These are phyloP conservation scores for Schizaphis graminum DNA, from an alignment of 2,888 invertebrate genomes.

Conservation along the genomic window DNA sequence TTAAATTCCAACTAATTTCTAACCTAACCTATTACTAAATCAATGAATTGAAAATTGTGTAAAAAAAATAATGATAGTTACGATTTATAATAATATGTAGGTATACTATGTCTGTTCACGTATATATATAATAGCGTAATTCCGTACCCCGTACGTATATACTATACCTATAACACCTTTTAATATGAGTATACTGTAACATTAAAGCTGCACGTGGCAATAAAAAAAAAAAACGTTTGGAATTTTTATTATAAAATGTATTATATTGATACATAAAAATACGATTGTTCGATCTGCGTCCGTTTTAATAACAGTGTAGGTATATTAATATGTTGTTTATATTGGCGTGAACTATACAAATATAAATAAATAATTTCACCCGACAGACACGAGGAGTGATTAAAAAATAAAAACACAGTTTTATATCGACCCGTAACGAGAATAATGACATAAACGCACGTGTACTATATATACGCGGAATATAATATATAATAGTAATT, in stretches of 20 bases:
- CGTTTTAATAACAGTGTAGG: neutral
- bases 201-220: neutral
- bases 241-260: neutral
- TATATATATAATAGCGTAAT: neutral
- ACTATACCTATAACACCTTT: neutral
- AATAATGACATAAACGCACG: neutral
- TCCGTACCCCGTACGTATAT: neutral
- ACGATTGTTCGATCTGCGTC: neutral
- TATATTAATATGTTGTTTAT: neutral
- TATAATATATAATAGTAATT: neutral
- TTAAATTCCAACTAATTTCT: neutral
- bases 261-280: neutral
- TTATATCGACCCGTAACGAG: neutral
- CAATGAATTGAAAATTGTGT: neutral
- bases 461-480: neutral
- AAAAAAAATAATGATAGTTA: neutral
- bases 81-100: neutral
- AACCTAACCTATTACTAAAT: neutral
- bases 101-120: neutral
- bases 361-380: neutral
- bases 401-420: slow-evolving; percentile 17
- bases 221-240: neutral
- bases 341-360: neutral
- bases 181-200: neutral
- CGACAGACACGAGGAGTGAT: neutral